Conservation (phyloP, 2,113 vertebrate species). For the Apistogramma diplotaenia region DNA sequence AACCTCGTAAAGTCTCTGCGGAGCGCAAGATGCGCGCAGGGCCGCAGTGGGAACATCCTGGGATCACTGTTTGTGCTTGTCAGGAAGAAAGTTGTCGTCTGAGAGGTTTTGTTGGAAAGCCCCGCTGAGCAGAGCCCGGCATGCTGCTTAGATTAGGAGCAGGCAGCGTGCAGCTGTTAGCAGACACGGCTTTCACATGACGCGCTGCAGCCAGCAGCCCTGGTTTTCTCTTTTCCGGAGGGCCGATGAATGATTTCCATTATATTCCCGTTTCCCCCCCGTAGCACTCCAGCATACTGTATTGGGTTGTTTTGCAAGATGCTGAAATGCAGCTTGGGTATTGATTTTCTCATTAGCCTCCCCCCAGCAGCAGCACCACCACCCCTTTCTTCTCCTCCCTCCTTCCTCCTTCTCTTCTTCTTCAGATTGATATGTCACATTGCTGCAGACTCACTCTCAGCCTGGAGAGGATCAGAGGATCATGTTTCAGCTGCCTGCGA, state of each 20-base stretch:
- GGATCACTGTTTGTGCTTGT: background rate
- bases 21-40: background rate
- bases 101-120: constrained; percentile 14
- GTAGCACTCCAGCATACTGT: background rate
- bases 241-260: constrained; percentile 13
- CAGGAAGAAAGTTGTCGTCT: constrained; percentile 5
- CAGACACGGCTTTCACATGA: constrained; percentile 36
- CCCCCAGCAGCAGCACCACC: background rate
- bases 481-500: constrained; percentile 57
- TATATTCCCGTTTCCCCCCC: background rate
- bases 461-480: constrained; percentile 43
- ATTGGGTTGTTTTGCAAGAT: background rate
- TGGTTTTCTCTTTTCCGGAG: background rate
- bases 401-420: background rate
- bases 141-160: constrained; percentile 5
- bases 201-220: constrained; percentile 19
- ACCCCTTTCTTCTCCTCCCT: background rate
- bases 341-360: constrained; percentile 54
- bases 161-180: constrained; percentile 26
- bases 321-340: constrained; percentile 24
- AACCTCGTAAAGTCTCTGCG: background rate
- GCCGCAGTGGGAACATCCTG: background rate
- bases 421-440: constrained; percentile 61
- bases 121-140: background rate
- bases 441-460: constrained; percentile 44